phyloP scores from a whole-genome alignment of 2,888 invertebrate genomes.

The Diaphora mendica region DNA sequence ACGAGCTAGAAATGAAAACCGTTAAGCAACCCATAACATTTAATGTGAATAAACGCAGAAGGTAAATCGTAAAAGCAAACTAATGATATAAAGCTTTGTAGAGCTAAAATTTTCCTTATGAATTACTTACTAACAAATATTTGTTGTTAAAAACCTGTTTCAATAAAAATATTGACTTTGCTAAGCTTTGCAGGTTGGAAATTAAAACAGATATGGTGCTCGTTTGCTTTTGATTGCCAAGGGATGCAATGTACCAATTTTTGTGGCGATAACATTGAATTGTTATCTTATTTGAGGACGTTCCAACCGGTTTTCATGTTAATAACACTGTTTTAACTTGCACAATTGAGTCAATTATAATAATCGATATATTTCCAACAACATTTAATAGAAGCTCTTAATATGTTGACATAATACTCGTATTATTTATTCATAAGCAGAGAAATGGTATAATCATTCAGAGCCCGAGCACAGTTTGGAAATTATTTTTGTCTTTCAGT shows the following conservation, averaged over 20 bases:
- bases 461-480: too few relatives aligned
- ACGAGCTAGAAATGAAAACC: background rate
- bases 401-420: background rate
- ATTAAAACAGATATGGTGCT: conserved; percentile 35
- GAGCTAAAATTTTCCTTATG: conserved; percentile 10
- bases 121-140: conserved; percentile 1
- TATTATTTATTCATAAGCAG: too few relatives aligned
- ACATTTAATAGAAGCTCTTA: background rate
- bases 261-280: conserved; percentile 25
- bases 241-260: conserved; percentile 27
- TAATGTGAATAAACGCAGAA: background rate
- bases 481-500: too few relatives aligned
- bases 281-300: conserved; percentile 25
- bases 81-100: conserved; percentile 14
- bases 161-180: conserved; percentile 26
- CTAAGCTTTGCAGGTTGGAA: conserved; percentile 35
- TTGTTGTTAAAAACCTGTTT: conserved; percentile 19
- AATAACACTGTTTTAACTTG: conserved; percentile 7
- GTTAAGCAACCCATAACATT: background rate
- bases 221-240: conserved; percentile 32
- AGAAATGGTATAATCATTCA: too few relatives aligned
- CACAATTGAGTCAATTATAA: background rate
- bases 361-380: background rate
- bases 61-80: background rate
- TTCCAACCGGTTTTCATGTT: conserved; percentile 4